A percentile compares a stretch with the other conserved stretches of the same genome.
These are phyloP conservation scores for Limnothrissa miodon DNA, from an alignment of 2,113 vertebrate species.

Conservation along the genomic window DNA sequence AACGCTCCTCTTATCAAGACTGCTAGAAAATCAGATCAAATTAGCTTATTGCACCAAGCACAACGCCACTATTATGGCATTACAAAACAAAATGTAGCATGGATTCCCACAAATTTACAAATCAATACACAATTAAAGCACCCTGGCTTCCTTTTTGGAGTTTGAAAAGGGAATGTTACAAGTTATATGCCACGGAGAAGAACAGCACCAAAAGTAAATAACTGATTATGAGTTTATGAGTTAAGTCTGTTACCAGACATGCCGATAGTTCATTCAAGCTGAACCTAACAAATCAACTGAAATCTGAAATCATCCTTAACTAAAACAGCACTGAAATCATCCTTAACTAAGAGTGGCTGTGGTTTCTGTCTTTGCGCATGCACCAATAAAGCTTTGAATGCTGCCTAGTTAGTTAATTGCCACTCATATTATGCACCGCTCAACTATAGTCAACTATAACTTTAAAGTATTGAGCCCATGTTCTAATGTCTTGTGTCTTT, in stretches of 20 bases:
- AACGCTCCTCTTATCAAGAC: constrained; percentile 46
- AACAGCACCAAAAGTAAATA: neutral
- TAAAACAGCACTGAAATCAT: no score
- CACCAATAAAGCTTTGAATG: no score
- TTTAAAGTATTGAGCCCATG: no score
- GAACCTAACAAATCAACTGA: neutral
- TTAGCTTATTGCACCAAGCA: constrained; percentile 56
- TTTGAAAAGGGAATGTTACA: neutral
- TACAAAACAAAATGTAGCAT: neutral
- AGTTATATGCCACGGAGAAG: neutral
- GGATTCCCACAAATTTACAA: neutral
- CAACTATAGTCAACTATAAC: no score
- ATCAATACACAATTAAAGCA: neutral
- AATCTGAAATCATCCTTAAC: neutral
- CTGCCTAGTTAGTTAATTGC: no score
- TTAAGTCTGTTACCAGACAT: neutral
- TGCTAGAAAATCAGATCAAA: constrained; percentile 38
- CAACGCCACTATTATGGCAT: constrained; percentile 50
- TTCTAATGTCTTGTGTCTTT: no score
- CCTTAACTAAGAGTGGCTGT: no score
- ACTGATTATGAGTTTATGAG: neutral
- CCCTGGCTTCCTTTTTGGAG: neutral
- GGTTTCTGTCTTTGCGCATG: no score
- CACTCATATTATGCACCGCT: no score
- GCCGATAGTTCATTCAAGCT: neutral